Conservation (phyloP, 2,888 invertebrate species). For the Parascotia fuliginaria region DNA sequence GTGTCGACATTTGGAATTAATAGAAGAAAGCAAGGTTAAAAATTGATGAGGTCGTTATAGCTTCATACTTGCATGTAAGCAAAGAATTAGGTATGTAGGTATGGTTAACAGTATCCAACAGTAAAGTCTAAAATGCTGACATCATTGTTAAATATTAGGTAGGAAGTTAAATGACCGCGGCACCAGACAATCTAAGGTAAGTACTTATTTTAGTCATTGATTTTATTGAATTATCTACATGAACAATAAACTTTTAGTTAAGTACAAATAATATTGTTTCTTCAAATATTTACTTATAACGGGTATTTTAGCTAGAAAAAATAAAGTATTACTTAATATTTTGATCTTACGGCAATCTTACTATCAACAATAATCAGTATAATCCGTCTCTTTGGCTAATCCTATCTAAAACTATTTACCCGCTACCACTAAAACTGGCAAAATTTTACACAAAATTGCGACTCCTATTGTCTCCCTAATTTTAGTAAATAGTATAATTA, state of each 20-base stretch:
- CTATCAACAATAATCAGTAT: no score
- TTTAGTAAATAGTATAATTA: no score
- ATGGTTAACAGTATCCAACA: constrained; percentile 24
- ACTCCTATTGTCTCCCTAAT: no score
- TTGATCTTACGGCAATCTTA: no score
- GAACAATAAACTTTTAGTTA: neutral
- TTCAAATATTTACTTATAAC: no score
- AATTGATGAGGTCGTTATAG: neutral
- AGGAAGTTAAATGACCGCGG: constrained; percentile 40
- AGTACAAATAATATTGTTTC: no score
- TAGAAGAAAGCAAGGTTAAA: neutral
- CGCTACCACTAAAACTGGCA: no score
- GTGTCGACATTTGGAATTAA: constrained; percentile 1
- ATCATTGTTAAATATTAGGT: constrained; percentile 48
- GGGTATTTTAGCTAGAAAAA: no score
- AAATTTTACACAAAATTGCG: no score
- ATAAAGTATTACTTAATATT: no score
- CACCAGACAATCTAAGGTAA: constrained; percentile 26
- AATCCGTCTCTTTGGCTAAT: no score
- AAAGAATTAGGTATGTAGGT: constrained; percentile 8
- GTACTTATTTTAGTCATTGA: constrained; percentile 3
- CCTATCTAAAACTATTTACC: no score
- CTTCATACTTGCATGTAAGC: neutral
- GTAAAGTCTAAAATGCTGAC: constrained; percentile 40
- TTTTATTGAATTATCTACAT: neutral